Base-by-base conservation (phyloP, 2,797 vertebrate species). In the Merluccius polli region DNA sequence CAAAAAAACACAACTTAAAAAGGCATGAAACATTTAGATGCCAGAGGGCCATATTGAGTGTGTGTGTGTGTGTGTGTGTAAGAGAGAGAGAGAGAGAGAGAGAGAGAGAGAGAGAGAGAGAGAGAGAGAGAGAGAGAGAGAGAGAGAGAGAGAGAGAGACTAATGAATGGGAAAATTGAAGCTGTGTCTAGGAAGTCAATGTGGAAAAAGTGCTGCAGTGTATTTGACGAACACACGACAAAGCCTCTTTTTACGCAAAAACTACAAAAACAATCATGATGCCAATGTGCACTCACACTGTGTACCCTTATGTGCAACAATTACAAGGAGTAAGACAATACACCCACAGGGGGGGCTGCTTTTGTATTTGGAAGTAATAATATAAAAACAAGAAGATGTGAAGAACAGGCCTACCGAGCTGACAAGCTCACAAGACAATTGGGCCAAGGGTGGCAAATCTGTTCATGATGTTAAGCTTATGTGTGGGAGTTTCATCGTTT, bases 1-100 rank as follows among this genome's bases (percentile, higher is more conserved):
- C 79, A 89, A 87, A 91, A 92, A 91, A 91, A 88, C 85, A 93
- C 89, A 92, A 93, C 92, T 93, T 94, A 93, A 93, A 94, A 93
- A 89, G 88, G 92, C 90, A 94, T 94, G 87, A 94, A 95, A 94
- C 88, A 94, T 94, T 94, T 92, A 94, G 87, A 92, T 86, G 88
- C 86, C 85, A 90, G 88, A 87, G 85, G 89, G 82, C 90, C 90
- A 89, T 84, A 91, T 90, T 87, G 91, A 89, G 90, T 73, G 83
- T 24, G n/a, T 3, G 30, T 5, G 77, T 77, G 65, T 90, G 87
- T 87, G 84, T 89, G 83, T 90, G 89, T 88, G 83, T 90, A 89
- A 87, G 91, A 89, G 90, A 73, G 84, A 75, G 79, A 71, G 84
- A 59, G 74, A 12, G 44, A 83, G 68, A 32, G 31, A 33, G 29